phyloP scores from a whole-genome alignment of 1,140 invertebrate genomes.

The Dendroctonus valens region DNA sequence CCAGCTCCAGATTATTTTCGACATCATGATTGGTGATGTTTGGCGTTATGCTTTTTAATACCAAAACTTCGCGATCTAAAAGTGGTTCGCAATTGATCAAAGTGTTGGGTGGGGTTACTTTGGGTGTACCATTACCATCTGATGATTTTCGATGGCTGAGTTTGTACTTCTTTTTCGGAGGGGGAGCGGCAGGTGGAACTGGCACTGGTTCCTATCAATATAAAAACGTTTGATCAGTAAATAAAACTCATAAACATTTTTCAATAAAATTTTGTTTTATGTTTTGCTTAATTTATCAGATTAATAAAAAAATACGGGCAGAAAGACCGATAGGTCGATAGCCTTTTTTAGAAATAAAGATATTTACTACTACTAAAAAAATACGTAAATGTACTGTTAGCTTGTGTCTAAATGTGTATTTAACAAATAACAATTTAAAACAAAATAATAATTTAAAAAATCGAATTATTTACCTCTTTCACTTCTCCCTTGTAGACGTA shows the following conservation, averaged over 20 bases:
- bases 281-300: too few relatives aligned
- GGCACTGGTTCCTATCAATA: conserved; percentile 22
- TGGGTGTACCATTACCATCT: conserved; percentile 42
- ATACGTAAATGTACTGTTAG: too few relatives aligned
- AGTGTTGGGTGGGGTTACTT: neutral
- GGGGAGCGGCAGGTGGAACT: conserved; percentile 16
- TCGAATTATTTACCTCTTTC: conserved; percentile 15
- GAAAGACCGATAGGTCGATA: too few relatives aligned
- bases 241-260: too few relatives aligned
- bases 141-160: conserved; percentile 45
- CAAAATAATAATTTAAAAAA: neutral
- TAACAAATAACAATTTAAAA: neutral
- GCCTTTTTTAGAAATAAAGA: too few relatives aligned
- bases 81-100: neutral
- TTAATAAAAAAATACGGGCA: too few relatives aligned
- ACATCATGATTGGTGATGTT: conserved; percentile 35
- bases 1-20: conserved; percentile 42
- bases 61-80: conserved; percentile 45
- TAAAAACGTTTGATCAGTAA: neutral
- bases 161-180: conserved; percentile 47
- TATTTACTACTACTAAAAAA: too few relatives aligned
- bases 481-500: conserved; percentile 14
- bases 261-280: too few relatives aligned
- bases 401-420: too few relatives aligned
- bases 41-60: conserved; percentile 41